A percentile compares a stretch with the other conserved stretches of the same genome.
These are phyloP conservation scores for Myiotriccus ornatus DNA, from an alignment of 2,797 vertebrate species.

Conservation along the genomic window DNA sequence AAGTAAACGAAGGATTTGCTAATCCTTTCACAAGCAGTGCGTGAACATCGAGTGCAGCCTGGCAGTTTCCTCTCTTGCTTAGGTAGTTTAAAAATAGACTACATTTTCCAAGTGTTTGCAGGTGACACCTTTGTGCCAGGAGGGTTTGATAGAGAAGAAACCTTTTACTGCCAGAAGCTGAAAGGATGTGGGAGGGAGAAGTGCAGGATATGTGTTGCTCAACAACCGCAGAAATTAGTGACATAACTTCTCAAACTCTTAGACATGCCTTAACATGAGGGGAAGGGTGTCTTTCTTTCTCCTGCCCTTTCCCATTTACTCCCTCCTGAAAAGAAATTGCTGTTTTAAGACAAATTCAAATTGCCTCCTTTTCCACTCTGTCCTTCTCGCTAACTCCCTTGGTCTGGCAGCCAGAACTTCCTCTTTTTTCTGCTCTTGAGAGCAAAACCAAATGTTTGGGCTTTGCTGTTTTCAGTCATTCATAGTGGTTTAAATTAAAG, in stretches of 20 bases:
- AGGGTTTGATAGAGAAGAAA: neutral
- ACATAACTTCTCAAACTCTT: constrained; percentile 19
- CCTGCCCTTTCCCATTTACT: neutral
- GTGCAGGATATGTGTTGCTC: neutral
- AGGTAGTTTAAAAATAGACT: neutral
- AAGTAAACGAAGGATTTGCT: neutral
- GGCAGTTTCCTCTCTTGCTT: neutral
- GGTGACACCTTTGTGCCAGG: neutral
- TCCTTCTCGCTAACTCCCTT: neutral
- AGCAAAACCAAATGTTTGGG: neutral
- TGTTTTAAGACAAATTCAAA: neutral
- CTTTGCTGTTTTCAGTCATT: neutral
- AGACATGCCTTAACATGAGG: neutral
- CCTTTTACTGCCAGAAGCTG: neutral
- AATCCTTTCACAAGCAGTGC: neutral
- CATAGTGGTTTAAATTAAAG: neutral
- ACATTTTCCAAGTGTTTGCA: neutral
- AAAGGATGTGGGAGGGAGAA: neutral
- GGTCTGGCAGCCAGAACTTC: neutral
- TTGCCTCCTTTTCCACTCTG: neutral
- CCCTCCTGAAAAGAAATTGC: neutral
- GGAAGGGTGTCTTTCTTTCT: neutral
- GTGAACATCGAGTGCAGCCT: neutral
- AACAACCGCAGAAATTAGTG: constrained; percentile 16
- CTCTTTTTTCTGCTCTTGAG: neutral